phyloP scores from a whole-genome alignment of 2,797 vertebrate species.

The Falco naumanni region DNA sequence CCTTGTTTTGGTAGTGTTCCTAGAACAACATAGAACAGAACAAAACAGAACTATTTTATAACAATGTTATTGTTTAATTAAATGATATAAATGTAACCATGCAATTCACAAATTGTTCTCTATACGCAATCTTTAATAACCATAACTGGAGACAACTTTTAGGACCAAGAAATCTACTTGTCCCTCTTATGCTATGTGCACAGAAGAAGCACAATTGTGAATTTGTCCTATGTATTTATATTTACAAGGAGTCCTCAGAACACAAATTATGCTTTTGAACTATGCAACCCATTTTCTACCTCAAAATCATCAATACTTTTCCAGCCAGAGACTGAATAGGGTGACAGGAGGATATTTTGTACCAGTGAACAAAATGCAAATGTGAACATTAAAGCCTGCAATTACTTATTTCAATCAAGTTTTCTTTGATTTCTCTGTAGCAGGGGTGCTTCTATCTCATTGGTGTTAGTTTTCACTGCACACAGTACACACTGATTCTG shows the following conservation, averaged over 20 bases:
- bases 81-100: neutral
- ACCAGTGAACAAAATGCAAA: neutral
- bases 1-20: neutral
- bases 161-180: neutral
- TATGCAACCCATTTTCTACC: neutral
- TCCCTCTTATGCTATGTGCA: neutral
- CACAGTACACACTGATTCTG: neutral
- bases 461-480: neutral
- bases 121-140: neutral
- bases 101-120: neutral
- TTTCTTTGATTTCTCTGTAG: neutral
- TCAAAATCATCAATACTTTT: neutral
- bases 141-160: neutral
- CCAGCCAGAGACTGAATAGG: neutral
- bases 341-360: neutral
- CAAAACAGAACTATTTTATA: neutral
- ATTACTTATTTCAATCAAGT: neutral
- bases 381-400: neutral
- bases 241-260: neutral
- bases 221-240: neutral
- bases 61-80: neutral
- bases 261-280: neutral
- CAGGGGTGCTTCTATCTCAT: neutral
- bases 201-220: neutral
- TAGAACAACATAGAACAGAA: neutral